phyloP scores from a whole-genome alignment of 2,113 vertebrate genomes.

The Sapayoa aenigma region DNA sequence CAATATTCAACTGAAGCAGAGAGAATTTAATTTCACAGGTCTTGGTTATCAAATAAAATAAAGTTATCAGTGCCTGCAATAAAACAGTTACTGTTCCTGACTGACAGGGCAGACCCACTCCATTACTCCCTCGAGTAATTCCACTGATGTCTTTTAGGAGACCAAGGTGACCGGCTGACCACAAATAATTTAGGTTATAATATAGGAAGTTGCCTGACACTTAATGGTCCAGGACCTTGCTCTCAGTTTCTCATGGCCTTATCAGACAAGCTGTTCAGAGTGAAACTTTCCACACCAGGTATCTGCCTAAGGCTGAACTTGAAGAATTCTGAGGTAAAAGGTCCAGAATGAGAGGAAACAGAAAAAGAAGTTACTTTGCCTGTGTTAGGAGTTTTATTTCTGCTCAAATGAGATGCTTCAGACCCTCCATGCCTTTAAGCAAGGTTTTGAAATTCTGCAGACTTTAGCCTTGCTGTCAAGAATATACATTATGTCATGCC shows the following conservation, averaged over 20 bases:
- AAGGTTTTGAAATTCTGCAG: slow-evolving; percentile 27
- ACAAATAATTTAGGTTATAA: neutral
- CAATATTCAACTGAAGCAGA: neutral
- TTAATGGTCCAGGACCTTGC: neutral
- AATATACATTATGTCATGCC: neutral
- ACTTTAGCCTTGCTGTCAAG: neutral
- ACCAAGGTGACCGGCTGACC: slow-evolving; percentile 11
- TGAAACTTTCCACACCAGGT: slow-evolving; percentile 29
- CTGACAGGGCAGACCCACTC: neutral
- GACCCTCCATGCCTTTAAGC: neutral
- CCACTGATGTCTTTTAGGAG: neutral
- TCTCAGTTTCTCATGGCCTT: slow-evolving; percentile 7
- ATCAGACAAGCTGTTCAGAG: slow-evolving; percentile 13
- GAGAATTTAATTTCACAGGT: slow-evolving; percentile 58
- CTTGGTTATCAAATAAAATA: slow-evolving; percentile 5
- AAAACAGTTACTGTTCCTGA: neutral
- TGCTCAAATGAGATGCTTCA: slow-evolving; percentile 6
- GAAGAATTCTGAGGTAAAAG: slow-evolving; percentile 6
- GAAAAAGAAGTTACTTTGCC: neutral
- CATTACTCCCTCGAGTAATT: neutral
- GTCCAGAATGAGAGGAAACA: neutral
- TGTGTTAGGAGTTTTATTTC: neutral
- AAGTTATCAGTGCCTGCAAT: neutral
- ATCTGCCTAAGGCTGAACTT: slow-evolving; percentile 1
- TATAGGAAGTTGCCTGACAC: neutral